Conservation (phyloP, 2,797 vertebrate species). For the Rachycentron canadum region DNA sequence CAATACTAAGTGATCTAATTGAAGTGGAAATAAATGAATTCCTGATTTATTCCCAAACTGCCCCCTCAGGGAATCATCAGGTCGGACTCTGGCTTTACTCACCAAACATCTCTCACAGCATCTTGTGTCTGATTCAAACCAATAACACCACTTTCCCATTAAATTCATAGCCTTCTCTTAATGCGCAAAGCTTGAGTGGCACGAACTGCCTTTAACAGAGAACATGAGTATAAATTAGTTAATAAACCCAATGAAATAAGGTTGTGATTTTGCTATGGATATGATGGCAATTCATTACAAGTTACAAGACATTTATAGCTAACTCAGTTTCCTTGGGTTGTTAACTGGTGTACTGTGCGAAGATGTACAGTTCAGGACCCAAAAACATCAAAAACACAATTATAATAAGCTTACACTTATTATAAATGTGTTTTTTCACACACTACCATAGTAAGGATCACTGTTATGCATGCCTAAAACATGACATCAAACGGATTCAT, state of each 20-base stretch:
- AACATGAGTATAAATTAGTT: slow-evolving; percentile 35
- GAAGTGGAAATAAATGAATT: slow-evolving; percentile 31
- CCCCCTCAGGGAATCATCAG: slow-evolving; percentile 14
- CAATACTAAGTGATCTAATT: slow-evolving; percentile 19
- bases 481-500: slow-evolving; percentile 26
- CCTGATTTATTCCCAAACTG: slow-evolving; percentile 8
- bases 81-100: slow-evolving; percentile 27
- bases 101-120: slow-evolving; percentile 29
- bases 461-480: slow-evolving; percentile 15
- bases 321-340: slow-evolving; percentile 54
- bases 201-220: slow-evolving; percentile 47
- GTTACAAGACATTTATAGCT: slow-evolving; percentile 49
- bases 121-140: slow-evolving; percentile 13
- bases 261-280: slow-evolving; percentile 45
- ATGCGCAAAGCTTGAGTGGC: slow-evolving; percentile 27
- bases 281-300: slow-evolving; percentile 53
- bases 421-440: too few relatives aligned
- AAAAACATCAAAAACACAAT: slow-evolving; percentile 53
- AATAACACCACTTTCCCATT: slow-evolving; percentile 19
- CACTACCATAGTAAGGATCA: slow-evolving; percentile 24
- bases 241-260: slow-evolving; percentile 51
- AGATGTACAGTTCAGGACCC: slow-evolving; percentile 15
- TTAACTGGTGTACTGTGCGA: slow-evolving; percentile 16
- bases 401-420: slow-evolving; percentile 26
- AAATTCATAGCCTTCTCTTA: slow-evolving; percentile 24